A percentile compares a stretch with the other conserved stretches of the same genome.
These are phyloP conservation scores for Enteromius argenteus DNA, from an alignment of 2,797 vertebrate genomes.

Conservation along the genomic window DNA sequence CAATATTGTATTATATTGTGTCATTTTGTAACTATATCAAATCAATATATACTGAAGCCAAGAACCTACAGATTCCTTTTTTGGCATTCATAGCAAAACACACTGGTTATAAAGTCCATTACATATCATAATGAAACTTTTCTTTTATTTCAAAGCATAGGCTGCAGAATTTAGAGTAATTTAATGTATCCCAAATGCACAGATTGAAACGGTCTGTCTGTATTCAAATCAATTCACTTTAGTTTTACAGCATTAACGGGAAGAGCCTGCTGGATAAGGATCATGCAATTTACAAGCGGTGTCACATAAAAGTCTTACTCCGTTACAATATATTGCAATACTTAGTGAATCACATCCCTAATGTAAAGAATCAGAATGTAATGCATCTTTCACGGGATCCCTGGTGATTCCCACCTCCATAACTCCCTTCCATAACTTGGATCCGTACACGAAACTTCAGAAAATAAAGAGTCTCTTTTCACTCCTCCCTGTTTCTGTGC, in stretches of 20 bases:
- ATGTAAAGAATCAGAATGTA: background rate
- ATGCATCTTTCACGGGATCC: constrained; percentile 13
- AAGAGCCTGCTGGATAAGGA: background rate
- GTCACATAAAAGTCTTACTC: background rate
- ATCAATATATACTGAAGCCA: constrained; percentile 17
- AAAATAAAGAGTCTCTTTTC: constrained; percentile 28
- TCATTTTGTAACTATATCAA: constrained; percentile 16
- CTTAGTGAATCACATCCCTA: background rate
- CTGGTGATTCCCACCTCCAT: constrained; percentile 4
- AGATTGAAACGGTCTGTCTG: constrained; percentile 6
- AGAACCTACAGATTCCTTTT: background rate
- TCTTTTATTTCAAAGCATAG: constrained; percentile 1
- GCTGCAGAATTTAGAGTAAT: background rate
- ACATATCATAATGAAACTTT: background rate
- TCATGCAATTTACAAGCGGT: background rate
- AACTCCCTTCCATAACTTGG: background rate
- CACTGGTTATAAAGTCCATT: constrained; percentile 25
- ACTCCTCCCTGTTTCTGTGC: constrained; percentile 14
- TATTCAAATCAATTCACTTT: constrained; percentile 35
- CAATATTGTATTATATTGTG: constrained; percentile 8
- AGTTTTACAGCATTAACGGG: background rate
- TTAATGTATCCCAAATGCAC: constrained; percentile 18
- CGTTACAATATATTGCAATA: constrained; percentile 9
- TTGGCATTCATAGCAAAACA: background rate
- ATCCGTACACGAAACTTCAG: background rate